Evolutionary conservation across 2,113 vertebrate genomes (phyloP), one percentile per base, ranked within the genome.

Genomic region (Semnopithecus entellus): DNA sequence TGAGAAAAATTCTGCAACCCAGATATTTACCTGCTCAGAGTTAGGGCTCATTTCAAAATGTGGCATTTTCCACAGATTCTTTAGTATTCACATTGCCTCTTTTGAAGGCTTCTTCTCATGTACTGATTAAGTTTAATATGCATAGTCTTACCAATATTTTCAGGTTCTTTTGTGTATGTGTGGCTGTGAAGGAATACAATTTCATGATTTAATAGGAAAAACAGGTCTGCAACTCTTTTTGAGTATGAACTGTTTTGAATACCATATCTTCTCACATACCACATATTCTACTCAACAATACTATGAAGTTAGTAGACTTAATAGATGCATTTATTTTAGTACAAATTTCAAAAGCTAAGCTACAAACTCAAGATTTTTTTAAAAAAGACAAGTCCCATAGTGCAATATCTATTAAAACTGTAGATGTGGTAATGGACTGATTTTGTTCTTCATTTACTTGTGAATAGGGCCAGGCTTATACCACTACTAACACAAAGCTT

Each of bases 121-220:
- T 0, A 38, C 32, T 80, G 23, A 68, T 81, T 72, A 84, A 59
- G 88, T 22, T 25, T 22, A 61, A 40, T 0, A 79, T 45, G 61
- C 30, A 52, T 9, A 57, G 8, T 45, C 16, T 55, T 50, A 14
- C 22, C 45, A 40, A 1, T 93, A 8, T 88, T 93, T 93, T 73
- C 75, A 92, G 18, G 88, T 18, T 72, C 72, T 45, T 61, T 18
- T 76, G 3, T 75, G 23, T 76, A 38, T 85, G 12, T 95, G 16
- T 76, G 38, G 7, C n/a, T 55, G 23, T 50, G 17, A 83, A 80
- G 1, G 48, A 88, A 90, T 48, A 55, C 40, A 68, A 75, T 73
- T 89, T 93, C 23, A 64, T 80, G 89, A 93, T 43, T 92, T 78
- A 96, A 85, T 11, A 52, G n/a, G 45, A 45, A 95, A 96, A 96